phyloP scores from a whole-genome alignment of 2,113 vertebrate species.

The Penelope pileata region DNA sequence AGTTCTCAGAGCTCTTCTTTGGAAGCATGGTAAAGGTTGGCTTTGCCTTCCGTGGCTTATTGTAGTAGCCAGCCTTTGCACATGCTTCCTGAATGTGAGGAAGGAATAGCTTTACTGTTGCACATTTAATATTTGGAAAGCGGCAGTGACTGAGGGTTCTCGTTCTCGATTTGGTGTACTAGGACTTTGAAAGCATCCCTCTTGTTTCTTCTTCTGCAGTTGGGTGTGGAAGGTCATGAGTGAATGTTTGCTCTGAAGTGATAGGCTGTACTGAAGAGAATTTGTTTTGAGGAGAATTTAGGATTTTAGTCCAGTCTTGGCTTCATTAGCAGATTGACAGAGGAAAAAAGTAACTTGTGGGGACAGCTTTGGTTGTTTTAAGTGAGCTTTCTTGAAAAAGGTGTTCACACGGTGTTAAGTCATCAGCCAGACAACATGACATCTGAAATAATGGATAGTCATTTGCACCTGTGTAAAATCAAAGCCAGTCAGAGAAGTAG shows the following conservation, averaged over 20 bases:
- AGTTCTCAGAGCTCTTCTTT: neutral
- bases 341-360: neutral
- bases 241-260: neutral
- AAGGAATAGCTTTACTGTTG: neutral
- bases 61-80: neutral
- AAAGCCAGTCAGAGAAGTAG: neutral
- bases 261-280: neutral
- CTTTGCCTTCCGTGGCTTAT: neutral
- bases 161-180: neutral
- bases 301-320: neutral
- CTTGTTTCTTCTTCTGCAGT: neutral
- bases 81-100: rapidly evolving
- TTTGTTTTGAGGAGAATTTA: neutral
- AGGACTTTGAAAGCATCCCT: neutral
- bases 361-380: neutral
- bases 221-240: neutral
- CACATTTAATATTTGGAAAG: neutral
- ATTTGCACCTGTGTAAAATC: neutral
- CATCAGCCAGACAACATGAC: neutral
- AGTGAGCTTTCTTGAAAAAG: neutral
- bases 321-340: neutral
- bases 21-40: neutral
- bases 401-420: neutral
- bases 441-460: neutral
- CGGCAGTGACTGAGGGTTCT: neutral